Conservation (phyloP, 1,140 invertebrate species). For the Drosophila mayri region DNA sequence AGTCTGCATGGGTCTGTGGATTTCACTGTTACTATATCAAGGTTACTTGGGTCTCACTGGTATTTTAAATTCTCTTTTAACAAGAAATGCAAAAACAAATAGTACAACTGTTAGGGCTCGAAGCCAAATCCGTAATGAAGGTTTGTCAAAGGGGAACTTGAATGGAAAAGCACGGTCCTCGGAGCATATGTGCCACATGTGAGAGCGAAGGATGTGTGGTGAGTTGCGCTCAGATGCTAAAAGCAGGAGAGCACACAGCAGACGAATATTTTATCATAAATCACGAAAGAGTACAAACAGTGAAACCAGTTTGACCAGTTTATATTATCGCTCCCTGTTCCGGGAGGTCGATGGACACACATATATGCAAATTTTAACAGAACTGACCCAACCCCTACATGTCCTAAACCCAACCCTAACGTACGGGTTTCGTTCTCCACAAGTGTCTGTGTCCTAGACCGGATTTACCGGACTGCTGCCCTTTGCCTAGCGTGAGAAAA, state of each 20-base stretch:
- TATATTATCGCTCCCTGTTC: slow-evolving; percentile 13
- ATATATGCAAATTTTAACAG: slow-evolving; percentile 40
- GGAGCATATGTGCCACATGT: slow-evolving; percentile 20
- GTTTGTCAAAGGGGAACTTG: slow-evolving; percentile 6
- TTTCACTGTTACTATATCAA: not conserved
- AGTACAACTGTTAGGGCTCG: slow-evolving; percentile 3
- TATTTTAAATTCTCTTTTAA: not conserved
- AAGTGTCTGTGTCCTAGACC: slow-evolving; percentile 29
- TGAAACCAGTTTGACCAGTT: slow-evolving; percentile 49
- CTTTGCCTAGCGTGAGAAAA: slow-evolving; percentile 70
- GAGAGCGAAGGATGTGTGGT: slow-evolving; percentile 45
- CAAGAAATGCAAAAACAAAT: not conserved
- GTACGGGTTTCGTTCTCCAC: slow-evolving; percentile 16
- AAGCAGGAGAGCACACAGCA: slow-evolving; percentile 1
- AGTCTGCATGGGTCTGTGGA: no score
- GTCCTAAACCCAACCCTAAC: slow-evolving; percentile 14
- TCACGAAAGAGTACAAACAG: not conserved
- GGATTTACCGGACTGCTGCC: slow-evolving; percentile 3
- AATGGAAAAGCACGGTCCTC: not conserved
- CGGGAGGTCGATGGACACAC: slow-evolving; percentile 14
- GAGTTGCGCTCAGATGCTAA: slow-evolving; percentile 33
- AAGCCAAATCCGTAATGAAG: slow-evolving; percentile 22
- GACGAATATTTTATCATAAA: not conserved
- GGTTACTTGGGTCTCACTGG: not conserved
- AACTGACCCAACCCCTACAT: slow-evolving; percentile 44